Base-by-base conservation (phyloP, 2,888 invertebrate species). In the Ichneumon xanthorius region DNA sequence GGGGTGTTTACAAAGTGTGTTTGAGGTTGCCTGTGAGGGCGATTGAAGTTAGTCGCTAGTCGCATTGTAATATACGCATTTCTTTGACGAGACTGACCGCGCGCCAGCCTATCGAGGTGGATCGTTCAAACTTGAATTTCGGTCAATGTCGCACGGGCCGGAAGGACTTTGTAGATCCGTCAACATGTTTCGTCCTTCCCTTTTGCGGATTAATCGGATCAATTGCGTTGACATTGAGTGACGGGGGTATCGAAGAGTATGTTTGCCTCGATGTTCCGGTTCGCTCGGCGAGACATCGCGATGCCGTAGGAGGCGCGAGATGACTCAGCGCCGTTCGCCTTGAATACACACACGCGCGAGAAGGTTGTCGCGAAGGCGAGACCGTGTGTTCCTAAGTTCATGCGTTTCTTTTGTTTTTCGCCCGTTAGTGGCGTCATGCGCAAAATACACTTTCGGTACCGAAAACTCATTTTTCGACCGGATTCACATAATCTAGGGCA, bases 321-420 rank as follows among this genome's bases (percentile, higher is more conserved):
- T 90, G 90, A 90, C 71, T 90, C 90, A 90, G 70, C 80, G 58
- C 50, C 58, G 88, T 70, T 82, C 75, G 84, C 90, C 89, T 90
- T 89, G 90, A 86, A 81, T 58, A 61, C 70, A 76, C 72, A 76
- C 50, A 40, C 65, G 45, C 65, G 45, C 33, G 70, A 37, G 78
- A 89, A 90, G 86, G 84, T 82, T 65, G 78, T 71, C 77, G 78
- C 78, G 68, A 72, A 72, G 87, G 75, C 55, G 55, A 80, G 5
- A 22, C 16, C 14, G n/a, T 7, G 1, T 48, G 45, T 48, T 48
- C 45, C 45, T 48, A 48, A 48, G 16, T 48, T 4, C 45, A 48
- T 16, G 45, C 16, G 45, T 16, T 48, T 48, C 14, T 4, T 48
- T 48, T 48, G 4, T 48, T 48, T 48, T 48, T 40, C 40, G 40